Evolutionary conservation across 2,888 invertebrate genomes (phyloP).

Genomic region (Nyleta sp.): DNA sequence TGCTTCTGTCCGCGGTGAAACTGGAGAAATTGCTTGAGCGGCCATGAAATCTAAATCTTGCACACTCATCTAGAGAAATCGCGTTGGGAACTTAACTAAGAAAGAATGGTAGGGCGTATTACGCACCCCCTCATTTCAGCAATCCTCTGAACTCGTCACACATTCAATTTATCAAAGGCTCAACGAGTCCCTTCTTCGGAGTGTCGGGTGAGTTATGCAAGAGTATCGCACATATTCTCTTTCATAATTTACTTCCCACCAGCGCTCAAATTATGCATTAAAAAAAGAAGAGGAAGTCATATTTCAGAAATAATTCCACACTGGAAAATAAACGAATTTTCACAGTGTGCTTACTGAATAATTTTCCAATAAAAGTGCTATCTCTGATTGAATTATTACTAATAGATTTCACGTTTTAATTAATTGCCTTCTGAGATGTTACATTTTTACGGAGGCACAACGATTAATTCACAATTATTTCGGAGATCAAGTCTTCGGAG

Average conservation of each 20-base stretch:
- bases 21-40: slow-evolving; percentile 76
- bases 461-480: slow-evolving; percentile 46
- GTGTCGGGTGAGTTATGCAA: slow-evolving; percentile 47
- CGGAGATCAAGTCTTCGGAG: slow-evolving; percentile 18
- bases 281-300: slow-evolving; percentile 55
- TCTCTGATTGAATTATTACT: slow-evolving; percentile 62
- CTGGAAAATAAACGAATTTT: slow-evolving; percentile 56
- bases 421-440: slow-evolving; percentile 18
- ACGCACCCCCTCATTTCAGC: slow-evolving; percentile 74
- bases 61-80: slow-evolving; percentile 72
- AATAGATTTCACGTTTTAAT: slow-evolving; percentile 45
- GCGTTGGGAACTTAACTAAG: slow-evolving; percentile 44
- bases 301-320: slow-evolving; percentile 60
- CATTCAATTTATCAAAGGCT: slow-evolving; percentile 79
- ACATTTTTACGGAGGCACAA: slow-evolving; percentile 14
- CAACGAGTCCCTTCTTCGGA: slow-evolving; percentile 59
- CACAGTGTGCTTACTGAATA: slow-evolving; percentile 51
- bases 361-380: slow-evolving; percentile 60
- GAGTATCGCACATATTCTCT: slow-evolving; percentile 59
- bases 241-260: slow-evolving; percentile 57
- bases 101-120: slow-evolving; percentile 63
- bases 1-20: slow-evolving; percentile 68
- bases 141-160: slow-evolving; percentile 78
- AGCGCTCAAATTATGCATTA: slow-evolving; percentile 53
- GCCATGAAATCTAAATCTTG: slow-evolving; percentile 77